Conservation (phyloP, 2,888 invertebrate species). For the Barypeithes pellucidus region DNA sequence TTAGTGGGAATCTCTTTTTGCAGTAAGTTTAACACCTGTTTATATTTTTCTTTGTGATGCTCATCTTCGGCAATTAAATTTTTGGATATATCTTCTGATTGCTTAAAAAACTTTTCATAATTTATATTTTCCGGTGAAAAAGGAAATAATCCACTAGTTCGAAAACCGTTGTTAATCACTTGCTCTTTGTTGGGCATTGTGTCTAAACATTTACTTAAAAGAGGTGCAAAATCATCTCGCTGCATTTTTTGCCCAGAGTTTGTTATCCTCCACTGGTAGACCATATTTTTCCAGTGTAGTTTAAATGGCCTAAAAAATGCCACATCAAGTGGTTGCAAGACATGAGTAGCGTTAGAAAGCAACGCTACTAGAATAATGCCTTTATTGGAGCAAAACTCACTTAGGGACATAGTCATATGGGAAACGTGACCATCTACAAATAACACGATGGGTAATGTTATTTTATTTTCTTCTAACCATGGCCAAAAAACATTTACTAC, state of each 20-base stretch:
- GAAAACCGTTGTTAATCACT: constrained; percentile 21
- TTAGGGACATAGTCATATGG: constrained; percentile 37
- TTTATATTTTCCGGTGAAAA: background rate
- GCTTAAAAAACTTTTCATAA: too few species aligned
- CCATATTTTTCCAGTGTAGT: constrained; percentile 39
- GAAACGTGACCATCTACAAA: constrained; percentile 42
- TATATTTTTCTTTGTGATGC: too few species aligned
- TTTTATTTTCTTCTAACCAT: constrained; percentile 40
- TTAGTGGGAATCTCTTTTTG: too few species aligned
- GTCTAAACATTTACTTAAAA: constrained; percentile 34
- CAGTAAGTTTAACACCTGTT: too few species aligned
- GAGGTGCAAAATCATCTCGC: constrained; percentile 36
- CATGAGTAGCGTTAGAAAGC: constrained; percentile 37
- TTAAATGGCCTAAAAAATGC: constrained; percentile 48
- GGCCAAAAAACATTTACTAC: constrained; percentile 65
- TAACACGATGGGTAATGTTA: constrained; percentile 23
- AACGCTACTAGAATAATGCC: constrained; percentile 39
- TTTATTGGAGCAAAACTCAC: constrained; percentile 44
- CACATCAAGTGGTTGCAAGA: constrained; percentile 46
- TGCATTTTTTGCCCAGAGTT: constrained; percentile 35
- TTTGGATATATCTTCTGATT: too few species aligned
- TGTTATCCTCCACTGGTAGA: constrained; percentile 37
- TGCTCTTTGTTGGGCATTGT: background rate
- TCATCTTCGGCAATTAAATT: too few species aligned
- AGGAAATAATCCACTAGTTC: constrained; percentile 13